Evolutionary conservation across 2,888 invertebrate species (phyloP).

Genomic region (Tenthredo distinguenda): DNA sequence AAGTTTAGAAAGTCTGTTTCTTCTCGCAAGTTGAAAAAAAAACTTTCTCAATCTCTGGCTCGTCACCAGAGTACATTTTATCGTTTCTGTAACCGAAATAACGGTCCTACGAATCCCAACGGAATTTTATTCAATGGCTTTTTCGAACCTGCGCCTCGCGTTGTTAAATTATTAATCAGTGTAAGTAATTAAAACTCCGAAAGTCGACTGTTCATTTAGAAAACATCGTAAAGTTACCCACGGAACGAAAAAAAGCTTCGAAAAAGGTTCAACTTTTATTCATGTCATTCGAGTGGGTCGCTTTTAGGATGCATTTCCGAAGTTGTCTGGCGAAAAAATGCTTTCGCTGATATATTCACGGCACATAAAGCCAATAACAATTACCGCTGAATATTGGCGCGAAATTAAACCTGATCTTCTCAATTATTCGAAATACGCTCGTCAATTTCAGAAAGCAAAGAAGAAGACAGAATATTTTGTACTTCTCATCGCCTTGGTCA

Average conservation of each 20-base stretch:
- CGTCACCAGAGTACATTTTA: slow-evolving; percentile 6
- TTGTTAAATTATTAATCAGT: slow-evolving; percentile 37
- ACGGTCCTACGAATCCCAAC: neutral
- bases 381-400: neutral
- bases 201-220: neutral
- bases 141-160: neutral
- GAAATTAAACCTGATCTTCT: neutral
- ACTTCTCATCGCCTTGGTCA: no score
- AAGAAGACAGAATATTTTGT: no score
- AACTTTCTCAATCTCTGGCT: slow-evolving; percentile 22
- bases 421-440: neutral
- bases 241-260: neutral
- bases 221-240: slow-evolving; percentile 2
- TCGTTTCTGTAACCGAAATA: neutral
- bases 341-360: neutral
- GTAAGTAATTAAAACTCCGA: slow-evolving; percentile 3
- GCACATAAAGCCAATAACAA: neutral
- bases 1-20: slow-evolving; percentile 13
- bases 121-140: neutral
- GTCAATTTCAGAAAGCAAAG: neutral
- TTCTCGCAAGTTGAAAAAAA: neutral
- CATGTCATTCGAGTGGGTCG: neutral
- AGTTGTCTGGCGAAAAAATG: neutral
- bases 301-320: neutral
- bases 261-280: slow-evolving; percentile 10